These are phyloP conservation scores for Thymallus thymallus DNA, from an alignment of 2,113 vertebrate species.

Conservation along the genomic window DNA sequence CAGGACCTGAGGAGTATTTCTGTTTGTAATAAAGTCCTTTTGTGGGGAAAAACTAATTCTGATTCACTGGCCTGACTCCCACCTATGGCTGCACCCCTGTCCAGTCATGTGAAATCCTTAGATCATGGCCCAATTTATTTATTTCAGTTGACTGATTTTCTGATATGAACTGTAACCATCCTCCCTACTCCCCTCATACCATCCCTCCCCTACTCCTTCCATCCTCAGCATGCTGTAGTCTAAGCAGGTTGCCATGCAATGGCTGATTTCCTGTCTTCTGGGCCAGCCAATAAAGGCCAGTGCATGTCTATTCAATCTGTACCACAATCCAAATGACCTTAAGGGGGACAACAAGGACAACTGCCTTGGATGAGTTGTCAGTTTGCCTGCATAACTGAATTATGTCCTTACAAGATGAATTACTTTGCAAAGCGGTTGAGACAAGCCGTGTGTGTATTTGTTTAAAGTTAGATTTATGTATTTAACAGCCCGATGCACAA, in stretches of 20 bases:
- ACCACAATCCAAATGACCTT: constrained; percentile 73
- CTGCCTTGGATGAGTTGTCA: constrained; percentile 78
- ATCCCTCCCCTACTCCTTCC: not conserved
- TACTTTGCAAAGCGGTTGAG: constrained; percentile 71
- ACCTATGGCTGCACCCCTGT: too few relatives aligned
- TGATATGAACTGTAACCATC: too few relatives aligned
- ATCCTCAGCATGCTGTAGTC: not conserved
- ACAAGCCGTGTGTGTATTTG: constrained; percentile 78
- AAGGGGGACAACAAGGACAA: constrained; percentile 77
- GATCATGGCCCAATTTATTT: too few relatives aligned
- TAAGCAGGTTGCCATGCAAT: constrained; percentile 16
- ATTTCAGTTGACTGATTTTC: too few relatives aligned
- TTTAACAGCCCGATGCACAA: constrained; percentile 67
- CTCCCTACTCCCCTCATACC: not conserved
- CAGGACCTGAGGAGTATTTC: too few relatives aligned
- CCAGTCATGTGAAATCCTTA: too few relatives aligned
- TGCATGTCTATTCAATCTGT: constrained; percentile 60
- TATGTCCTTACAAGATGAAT: constrained; percentile 77
- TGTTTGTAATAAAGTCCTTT: too few relatives aligned
- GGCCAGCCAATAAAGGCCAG: constrained; percentile 33
- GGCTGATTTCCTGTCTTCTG: constrained; percentile 33
- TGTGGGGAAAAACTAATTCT: too few relatives aligned
- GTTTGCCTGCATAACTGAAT: constrained; percentile 79
- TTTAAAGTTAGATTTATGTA: constrained; percentile 77
- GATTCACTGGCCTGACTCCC: too few relatives aligned